Base-by-base conservation (phyloP, 2,113 vertebrate genomes). In the Parus major region DNA sequence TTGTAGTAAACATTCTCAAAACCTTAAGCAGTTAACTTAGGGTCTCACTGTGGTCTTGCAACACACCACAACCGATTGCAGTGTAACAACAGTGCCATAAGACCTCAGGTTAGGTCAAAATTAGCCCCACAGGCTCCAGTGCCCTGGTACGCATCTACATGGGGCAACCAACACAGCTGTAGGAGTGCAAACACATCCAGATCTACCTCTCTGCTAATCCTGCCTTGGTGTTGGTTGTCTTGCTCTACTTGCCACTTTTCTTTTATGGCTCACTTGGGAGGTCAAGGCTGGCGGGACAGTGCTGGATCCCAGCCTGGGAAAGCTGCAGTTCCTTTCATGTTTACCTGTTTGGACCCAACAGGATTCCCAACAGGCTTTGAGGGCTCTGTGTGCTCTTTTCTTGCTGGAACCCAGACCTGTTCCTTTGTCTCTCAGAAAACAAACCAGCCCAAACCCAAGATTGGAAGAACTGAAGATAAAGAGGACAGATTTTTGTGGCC, bases 271-370 rank as follows among this genome's bases (percentile, higher is more conserved):
- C 44, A 33, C 20, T 83, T 2, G 1, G 13, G 20, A 44, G 15
- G 17, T 15, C n/a, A 73, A 11, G 28, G 2, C 24, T 0, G 2
- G 6, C 6, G 11, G 0, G 14, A 21, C 2, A 1, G 6, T 64
- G 22, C 63, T 77, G 50, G 11, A 57, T 42, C 9, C n/a, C 44
- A 71, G 6, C 36, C 50, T 29, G 13, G 29, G 46, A 72, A 69
- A 91, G 44, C 56, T 91, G 24, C 5, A 22, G 33, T 44, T 57
- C 27, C 44, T 71, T 55, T 66, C 2, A 0, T 49, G 13, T 35
- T 66, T 42, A 12, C 22, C 23, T 64, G 15, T 31, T 36, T 1
- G 6, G 28, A 65, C 39, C 31, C 55, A 31, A 16, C 41, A 39
- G 39, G 9, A 21, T n/a, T 44, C 29, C 78, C 7, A 1, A 18